phyloP scores from a whole-genome alignment of 2,113 vertebrate species.

The Gobius niger region DNA sequence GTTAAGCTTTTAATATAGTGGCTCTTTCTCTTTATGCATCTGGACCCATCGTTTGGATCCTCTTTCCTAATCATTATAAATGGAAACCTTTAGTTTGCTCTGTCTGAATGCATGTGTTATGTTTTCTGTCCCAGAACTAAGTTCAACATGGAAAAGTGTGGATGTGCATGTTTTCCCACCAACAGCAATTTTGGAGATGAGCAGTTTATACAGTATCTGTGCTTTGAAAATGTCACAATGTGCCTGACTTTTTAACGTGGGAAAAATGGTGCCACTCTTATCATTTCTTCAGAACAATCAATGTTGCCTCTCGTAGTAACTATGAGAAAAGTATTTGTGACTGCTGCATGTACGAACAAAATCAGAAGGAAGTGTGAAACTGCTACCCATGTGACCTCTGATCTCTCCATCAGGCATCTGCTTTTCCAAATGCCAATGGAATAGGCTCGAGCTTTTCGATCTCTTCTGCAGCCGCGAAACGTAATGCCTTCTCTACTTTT shows the following conservation, averaged over 20 bases:
- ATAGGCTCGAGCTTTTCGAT: constrained; percentile 28
- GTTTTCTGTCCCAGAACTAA: constrained; percentile 47
- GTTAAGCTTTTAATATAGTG: constrained; percentile 63
- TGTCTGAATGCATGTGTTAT: constrained; percentile 25
- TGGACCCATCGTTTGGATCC: constrained; percentile 39
- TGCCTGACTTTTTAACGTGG: constrained; percentile 69
- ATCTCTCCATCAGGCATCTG: constrained; percentile 44
- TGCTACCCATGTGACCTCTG: constrained; percentile 34
- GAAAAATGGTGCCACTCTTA: constrained; percentile 22
- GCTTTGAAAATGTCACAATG: constrained; percentile 74
- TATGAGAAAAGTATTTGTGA: constrained; percentile 21
- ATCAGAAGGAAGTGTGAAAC: constrained; percentile 33
- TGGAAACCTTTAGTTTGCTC: constrained; percentile 11
- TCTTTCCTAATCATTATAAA: constrained; percentile 31
- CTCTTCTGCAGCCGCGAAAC: constrained; percentile 35
- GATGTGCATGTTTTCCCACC: constrained; percentile 20
- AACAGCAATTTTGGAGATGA: constrained; percentile 45
- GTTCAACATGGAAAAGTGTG: constrained; percentile 38
- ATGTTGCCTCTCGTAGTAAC: constrained; percentile 24
- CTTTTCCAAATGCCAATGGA: constrained; percentile 18
- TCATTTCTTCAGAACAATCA: constrained; percentile 35
- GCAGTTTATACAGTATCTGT: constrained; percentile 44
- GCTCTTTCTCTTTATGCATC: constrained; percentile 41
- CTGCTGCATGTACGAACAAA: constrained; percentile 38
- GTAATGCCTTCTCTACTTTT: constrained; percentile 44